Conservation (phyloP, 2,888 invertebrate species). For the Nomada ruficornis region DNA sequence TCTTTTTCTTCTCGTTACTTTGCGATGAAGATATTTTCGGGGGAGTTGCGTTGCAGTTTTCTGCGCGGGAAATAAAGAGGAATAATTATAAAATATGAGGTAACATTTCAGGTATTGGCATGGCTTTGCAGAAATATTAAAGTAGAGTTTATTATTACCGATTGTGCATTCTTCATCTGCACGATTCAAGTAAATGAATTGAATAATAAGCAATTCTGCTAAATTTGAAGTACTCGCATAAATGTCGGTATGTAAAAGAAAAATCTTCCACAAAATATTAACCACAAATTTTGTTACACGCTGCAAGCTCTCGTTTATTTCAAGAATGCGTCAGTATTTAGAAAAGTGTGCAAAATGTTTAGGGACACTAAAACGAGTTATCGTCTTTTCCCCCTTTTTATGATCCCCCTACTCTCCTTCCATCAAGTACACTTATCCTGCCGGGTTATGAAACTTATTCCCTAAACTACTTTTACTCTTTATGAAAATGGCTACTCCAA, state of each 20-base stretch:
- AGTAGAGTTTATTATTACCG: too few species aligned
- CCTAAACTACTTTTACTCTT: not conserved
- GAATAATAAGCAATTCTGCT: too few species aligned
- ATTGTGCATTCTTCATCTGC: too few species aligned
- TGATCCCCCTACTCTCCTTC: not conserved
- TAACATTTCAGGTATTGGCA: too few species aligned
- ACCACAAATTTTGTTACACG: not conserved
- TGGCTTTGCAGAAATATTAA: too few species aligned
- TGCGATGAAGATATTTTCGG: too few species aligned
- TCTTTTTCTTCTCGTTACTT: too few species aligned
- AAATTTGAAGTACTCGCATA: too few species aligned
- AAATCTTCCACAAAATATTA: not conserved
- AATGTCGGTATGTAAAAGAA: not conserved
- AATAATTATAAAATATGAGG: too few species aligned
- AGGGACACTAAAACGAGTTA: not conserved
- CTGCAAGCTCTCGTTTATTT: not conserved
- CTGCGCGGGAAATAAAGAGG: too few species aligned
- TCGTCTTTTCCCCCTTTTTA: slow-evolving; percentile 3
- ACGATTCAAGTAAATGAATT: too few species aligned
- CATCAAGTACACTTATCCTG: not conserved
- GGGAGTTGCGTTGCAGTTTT: too few species aligned
- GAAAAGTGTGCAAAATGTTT: slow-evolving; percentile 1
- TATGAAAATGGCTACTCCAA: not conserved
- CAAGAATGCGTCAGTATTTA: not conserved
- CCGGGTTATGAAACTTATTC: not conserved